phyloP scores from a whole-genome alignment of 2,888 invertebrate species.

The Cheilosia grossa region DNA sequence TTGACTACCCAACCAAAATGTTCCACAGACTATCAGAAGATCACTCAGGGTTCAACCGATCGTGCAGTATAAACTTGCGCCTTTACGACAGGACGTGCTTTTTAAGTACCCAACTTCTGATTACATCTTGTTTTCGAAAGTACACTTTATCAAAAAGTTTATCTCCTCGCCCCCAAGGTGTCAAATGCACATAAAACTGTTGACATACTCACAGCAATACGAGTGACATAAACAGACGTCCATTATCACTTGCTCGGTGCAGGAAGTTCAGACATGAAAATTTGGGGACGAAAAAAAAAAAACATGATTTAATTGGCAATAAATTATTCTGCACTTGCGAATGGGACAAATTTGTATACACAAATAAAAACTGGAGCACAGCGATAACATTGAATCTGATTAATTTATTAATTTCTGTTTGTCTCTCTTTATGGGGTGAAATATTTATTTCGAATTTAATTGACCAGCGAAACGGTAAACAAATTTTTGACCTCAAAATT shows the following conservation, averaged over 20 bases:
- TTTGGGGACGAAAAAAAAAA: background rate
- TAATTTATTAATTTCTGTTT: constrained; percentile 42
- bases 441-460: constrained; percentile 14
- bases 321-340: constrained; percentile 45
- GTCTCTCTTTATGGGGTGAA: constrained; percentile 20
- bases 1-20: too few species aligned
- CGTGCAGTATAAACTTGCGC: background rate
- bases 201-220: background rate
- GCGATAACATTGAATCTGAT: constrained; percentile 51
- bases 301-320: constrained; percentile 37
- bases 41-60: too few species aligned
- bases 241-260: constrained; percentile 22
- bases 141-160: constrained; percentile 7
- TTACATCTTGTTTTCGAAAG: constrained; percentile 1
- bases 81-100: background rate
- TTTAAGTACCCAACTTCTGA: background rate
- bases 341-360: constrained; percentile 28
- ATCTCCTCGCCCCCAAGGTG: constrained; percentile 14
- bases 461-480: constrained; percentile 11
- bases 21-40: too few species aligned
- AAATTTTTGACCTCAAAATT: constrained; percentile 57
- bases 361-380: constrained; percentile 15
- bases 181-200: constrained; percentile 28
- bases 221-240: constrained; percentile 12
- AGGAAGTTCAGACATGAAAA: constrained; percentile 21